Percentiles rank a stretch among this genome's conserved stretches.
Evolutionary conservation across 1,140 invertebrate genomes (phyloP).

Genomic region (Zaprionus ornatus): DNA sequence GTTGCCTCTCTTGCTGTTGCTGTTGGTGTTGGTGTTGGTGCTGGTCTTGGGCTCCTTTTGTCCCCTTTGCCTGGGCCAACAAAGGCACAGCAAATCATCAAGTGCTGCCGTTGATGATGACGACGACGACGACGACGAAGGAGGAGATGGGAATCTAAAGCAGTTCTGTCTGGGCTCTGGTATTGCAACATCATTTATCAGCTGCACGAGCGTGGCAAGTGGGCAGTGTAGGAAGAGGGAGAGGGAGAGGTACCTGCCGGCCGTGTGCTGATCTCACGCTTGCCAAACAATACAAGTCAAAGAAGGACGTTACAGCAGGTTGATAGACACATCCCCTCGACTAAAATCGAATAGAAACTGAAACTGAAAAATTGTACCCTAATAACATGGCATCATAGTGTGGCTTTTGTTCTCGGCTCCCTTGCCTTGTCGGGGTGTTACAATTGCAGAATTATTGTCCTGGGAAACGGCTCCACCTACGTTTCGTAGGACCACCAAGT

Average conservation of each 20-base stretch:
- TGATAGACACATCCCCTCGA: conserved; percentile 48
- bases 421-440: conserved; percentile 56
- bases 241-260: conserved; percentile 51
- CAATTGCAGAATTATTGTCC: conserved; percentile 81
- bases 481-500: conserved; percentile 71
- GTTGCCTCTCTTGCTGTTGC: conserved; percentile 29
- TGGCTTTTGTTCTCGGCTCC: conserved; percentile 29
- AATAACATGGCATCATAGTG: conserved; percentile 51
- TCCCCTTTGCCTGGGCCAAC: conserved; percentile 51
- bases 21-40: conserved; percentile 39
- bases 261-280: conserved; percentile 81
- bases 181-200: conserved; percentile 80
- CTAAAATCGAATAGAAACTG: not conserved
- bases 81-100: conserved; percentile 76
- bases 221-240: conserved; percentile 35
- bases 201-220: conserved; percentile 78
- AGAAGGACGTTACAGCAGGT: conserved; percentile 52
- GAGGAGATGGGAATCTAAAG: conserved; percentile 61
- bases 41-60: conserved; percentile 50
- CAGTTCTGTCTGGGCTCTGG: conserved; percentile 9
- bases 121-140: conserved; percentile 26
- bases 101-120: conserved; percentile 54
- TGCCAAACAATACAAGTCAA: conserved; percentile 72
- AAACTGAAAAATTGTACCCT: conserved; percentile 50
- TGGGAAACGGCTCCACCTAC: conserved; percentile 75